A percentile compares a stretch with the other conserved stretches of the same genome.
phyloP scores from a whole-genome alignment of 2,888 invertebrate species.

The Neoaliturus tenellus region DNA sequence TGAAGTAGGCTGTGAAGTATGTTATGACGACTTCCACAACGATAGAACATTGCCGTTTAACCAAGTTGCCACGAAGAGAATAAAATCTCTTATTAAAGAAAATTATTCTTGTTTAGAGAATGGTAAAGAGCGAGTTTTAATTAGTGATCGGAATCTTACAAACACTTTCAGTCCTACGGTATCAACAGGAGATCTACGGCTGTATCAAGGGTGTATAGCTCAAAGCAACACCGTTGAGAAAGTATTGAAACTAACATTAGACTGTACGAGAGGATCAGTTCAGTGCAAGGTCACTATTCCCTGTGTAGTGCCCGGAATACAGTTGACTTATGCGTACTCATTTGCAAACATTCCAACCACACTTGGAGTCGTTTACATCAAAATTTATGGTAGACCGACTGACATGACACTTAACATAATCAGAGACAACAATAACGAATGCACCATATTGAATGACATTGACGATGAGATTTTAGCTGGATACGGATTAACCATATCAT shows the following conservation, averaged over 20 bases:
- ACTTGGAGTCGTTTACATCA: neutral
- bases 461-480: neutral
- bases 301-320: neutral
- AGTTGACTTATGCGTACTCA: neutral
- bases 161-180: neutral
- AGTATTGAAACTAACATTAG: neutral
- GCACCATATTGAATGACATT: neutral
- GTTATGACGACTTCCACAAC: neutral
- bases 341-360: neutral
- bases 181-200: neutral
- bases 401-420: neutral
- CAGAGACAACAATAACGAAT: neutral
- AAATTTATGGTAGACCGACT: neutral
- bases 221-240: neutral
- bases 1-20: too few species aligned
- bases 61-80: neutral
- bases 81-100: neutral
- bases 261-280: neutral
- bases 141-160: neutral
- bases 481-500: neutral
- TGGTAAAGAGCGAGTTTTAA: neutral
- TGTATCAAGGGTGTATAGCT: neutral
- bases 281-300: neutral
- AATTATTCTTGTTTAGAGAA: neutral
- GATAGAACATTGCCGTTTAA: neutral